Evolutionary conservation across 2,888 invertebrate species (phyloP).

Genomic region (Pandemis heparana): DNA sequence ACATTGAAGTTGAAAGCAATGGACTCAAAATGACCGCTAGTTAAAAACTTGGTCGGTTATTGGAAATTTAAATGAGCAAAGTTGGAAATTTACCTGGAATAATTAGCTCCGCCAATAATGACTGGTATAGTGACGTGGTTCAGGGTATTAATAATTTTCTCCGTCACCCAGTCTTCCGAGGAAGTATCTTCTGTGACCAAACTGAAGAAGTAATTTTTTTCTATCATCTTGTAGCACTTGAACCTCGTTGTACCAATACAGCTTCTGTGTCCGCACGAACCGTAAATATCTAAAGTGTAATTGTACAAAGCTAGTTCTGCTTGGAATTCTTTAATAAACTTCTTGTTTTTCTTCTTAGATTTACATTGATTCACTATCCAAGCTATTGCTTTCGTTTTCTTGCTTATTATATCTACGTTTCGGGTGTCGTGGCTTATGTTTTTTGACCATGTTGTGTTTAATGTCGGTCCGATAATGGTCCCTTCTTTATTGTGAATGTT

Average conservation of each 20-base stretch:
- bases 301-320: slow-evolving; percentile 67
- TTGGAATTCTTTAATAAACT: slow-evolving; percentile 61
- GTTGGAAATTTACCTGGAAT: slow-evolving; percentile 60
- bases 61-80: slow-evolving; percentile 35
- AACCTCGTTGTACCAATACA: slow-evolving; percentile 58
- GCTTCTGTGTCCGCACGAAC: slow-evolving; percentile 65
- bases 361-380: slow-evolving; percentile 69
- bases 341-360: slow-evolving; percentile 59
- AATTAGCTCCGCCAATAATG: slow-evolving; percentile 64
- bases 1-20: slow-evolving; percentile 1
- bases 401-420: slow-evolving; percentile 49
- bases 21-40: slow-evolving; percentile 29
- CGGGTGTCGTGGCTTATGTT: slow-evolving; percentile 56
- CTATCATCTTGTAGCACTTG: slow-evolving; percentile 66
- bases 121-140: slow-evolving; percentile 67
- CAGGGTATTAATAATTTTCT: slow-evolving; percentile 64
- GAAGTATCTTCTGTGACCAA: slow-evolving; percentile 70
- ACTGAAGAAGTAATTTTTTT: slow-evolving; percentile 69
- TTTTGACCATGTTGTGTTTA: slow-evolving; percentile 59
- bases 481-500: slow-evolving; percentile 59
- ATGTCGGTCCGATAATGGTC: slow-evolving; percentile 63
- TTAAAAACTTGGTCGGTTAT: slow-evolving; percentile 34
- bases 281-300: slow-evolving; percentile 65
- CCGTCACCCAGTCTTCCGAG: slow-evolving; percentile 68
- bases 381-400: slow-evolving; percentile 68